Percentiles rank a stretch among this genome's conserved stretches.
Evolutionary conservation across 2,797 vertebrate genomes (phyloP).

Genomic region (Rhinella marina): DNA sequence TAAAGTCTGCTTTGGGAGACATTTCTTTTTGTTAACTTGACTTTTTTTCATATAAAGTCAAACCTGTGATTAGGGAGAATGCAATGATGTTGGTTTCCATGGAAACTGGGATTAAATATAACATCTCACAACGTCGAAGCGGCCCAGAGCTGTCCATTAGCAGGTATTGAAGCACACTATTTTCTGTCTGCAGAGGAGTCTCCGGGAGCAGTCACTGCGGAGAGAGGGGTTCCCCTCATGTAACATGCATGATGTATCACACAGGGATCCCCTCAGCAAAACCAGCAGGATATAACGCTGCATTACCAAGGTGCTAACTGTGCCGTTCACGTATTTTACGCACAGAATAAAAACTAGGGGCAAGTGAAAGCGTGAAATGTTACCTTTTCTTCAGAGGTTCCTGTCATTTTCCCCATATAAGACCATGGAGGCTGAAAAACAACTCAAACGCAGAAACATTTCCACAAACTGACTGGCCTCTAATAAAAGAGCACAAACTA

Average conservation of each 20-base stretch:
- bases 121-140: constrained; percentile 58
- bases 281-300: background rate
- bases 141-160: constrained; percentile 65
- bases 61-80: constrained; percentile 59
- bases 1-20: constrained; percentile 13
- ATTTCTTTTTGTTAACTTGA: constrained; percentile 49
- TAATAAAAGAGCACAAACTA: too few relatives aligned
- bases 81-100: constrained; percentile 66
- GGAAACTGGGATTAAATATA: constrained; percentile 69
- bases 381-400: too few relatives aligned
- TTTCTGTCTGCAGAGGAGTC: constrained; percentile 52
- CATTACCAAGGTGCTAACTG: background rate
- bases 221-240: constrained; percentile 28
- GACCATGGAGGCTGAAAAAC: too few relatives aligned
- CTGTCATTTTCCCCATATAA: too few relatives aligned
- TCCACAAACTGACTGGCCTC: too few relatives aligned
- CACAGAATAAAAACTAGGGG: background rate
- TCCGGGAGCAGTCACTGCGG: background rate
- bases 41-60: constrained; percentile 60
- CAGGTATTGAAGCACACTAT: constrained; percentile 61
- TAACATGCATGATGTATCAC: constrained; percentile 18
- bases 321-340: background rate
- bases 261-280: background rate
- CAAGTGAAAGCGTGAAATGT: too few relatives aligned
- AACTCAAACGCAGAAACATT: too few relatives aligned